phyloP scores from a whole-genome alignment of 2,888 invertebrate genomes.

The Fragum fragum region DNA sequence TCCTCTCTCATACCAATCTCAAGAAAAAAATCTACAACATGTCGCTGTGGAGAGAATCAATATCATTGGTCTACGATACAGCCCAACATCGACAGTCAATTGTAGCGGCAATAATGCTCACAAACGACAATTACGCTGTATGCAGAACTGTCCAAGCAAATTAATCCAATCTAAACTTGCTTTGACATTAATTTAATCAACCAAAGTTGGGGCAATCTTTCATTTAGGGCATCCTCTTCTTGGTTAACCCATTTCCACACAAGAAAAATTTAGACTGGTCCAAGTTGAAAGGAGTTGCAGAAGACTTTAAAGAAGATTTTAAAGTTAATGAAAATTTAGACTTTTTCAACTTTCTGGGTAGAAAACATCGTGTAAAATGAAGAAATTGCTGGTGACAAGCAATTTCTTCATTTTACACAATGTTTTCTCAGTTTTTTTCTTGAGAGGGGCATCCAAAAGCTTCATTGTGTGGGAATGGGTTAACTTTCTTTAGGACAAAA shows the following conservation, averaged over 20 bases:
- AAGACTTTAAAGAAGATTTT: no score
- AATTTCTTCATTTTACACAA: no score
- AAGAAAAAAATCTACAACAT: not conserved
- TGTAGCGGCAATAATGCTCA: constrained; percentile 59
- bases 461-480: no score
- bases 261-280: no score
- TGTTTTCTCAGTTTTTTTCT: no score
- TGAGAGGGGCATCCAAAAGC: no score
- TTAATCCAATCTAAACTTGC: constrained; percentile 70
- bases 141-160: constrained; percentile 66
- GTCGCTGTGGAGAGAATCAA: constrained; percentile 6
- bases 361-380: no score
- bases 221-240: constrained; percentile 10
- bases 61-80: constrained; percentile 14
- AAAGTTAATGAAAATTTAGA: no score
- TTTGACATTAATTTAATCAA: constrained; percentile 66
- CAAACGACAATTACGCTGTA: constrained; percentile 66
- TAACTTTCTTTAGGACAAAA: no score
- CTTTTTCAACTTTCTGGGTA: no score
- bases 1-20: constrained; percentile 31
- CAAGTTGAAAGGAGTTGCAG: not conserved
- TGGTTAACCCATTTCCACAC: not conserved
- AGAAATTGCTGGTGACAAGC: no score
- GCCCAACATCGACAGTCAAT: constrained; percentile 41
- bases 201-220: constrained; percentile 34